Percentiles rank a stretch among this genome's conserved stretches.
phyloP scores from a whole-genome alignment of 2,888 invertebrate genomes.

The Hirtodrosophila trivittata region DNA sequence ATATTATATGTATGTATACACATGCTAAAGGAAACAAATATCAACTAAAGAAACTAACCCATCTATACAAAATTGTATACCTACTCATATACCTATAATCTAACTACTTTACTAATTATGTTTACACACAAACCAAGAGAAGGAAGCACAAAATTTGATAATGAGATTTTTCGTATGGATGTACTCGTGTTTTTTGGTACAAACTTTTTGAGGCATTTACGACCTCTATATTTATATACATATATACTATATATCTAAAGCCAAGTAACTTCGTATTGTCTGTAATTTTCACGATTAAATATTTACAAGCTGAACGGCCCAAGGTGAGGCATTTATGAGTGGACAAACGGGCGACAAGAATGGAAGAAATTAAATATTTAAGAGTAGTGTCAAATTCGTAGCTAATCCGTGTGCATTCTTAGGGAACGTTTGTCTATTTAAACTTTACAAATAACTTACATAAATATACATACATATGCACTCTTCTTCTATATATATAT shows the following conservation, averaged over 20 bases:
- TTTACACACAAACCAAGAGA: slow-evolving; percentile 20
- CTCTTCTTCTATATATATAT: too few relatives aligned
- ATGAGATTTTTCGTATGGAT: slow-evolving; percentile 66
- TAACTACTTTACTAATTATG: slow-evolving; percentile 35
- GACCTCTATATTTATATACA: slow-evolving; percentile 19
- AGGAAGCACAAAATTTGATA: slow-evolving; percentile 55
- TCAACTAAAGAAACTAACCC: slow-evolving; percentile 52
- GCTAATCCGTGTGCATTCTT: slow-evolving; percentile 60
- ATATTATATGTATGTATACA: too few relatives aligned
- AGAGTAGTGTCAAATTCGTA: slow-evolving; percentile 62
- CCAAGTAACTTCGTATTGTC: slow-evolving; percentile 47
- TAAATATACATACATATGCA: too few relatives aligned
- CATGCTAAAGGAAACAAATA: slow-evolving; percentile 24
- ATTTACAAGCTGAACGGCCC: slow-evolving; percentile 42
- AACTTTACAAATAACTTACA: slow-evolving; percentile 45
- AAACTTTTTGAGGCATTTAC: slow-evolving; percentile 76
- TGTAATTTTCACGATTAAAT: slow-evolving; percentile 45
- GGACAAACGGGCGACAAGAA: slow-evolving; percentile 4
- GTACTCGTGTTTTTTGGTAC: slow-evolving; percentile 72
- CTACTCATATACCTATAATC: slow-evolving; percentile 29
- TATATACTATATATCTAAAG: slow-evolving; percentile 45
- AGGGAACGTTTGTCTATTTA: slow-evolving; percentile 52
- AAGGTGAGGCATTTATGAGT: slow-evolving; percentile 40
- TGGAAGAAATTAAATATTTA: slow-evolving; percentile 41
- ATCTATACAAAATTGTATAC: slow-evolving; percentile 53